Base-by-base conservation (phyloP, 2,113 vertebrate genomes). In the Dromaius novaehollandiae region DNA sequence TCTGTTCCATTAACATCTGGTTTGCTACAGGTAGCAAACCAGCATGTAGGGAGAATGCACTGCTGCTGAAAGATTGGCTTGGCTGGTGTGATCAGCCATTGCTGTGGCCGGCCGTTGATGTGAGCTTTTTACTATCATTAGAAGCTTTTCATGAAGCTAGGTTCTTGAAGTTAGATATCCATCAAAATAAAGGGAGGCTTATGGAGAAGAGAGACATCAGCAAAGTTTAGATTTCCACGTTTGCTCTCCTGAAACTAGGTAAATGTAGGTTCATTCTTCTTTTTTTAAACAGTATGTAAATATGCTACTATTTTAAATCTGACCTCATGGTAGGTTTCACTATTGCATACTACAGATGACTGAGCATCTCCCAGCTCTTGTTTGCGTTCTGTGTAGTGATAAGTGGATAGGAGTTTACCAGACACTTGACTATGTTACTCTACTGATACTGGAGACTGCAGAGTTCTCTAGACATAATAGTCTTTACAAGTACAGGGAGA, bases 51-150 rank as follows among this genome's bases (percentile, higher is more conserved):
- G 40, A 70, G 38, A 22, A 48, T 34, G 25, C 17, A 16, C 56
- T 34, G 30, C 30, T 34, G 56, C 56, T 58, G 30, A 11, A 34
- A 51, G 48, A 46, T 46, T 18, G 48, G 48, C 24, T 76, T 83
- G 38, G 21, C 55, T 81, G 46, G 18, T 48, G 24, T n/a, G 18
- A 28, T 18, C 25, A 42, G 26, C n/a, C 5, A 2, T 15, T 32
- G 13, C 5, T 2, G 14, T 2, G 1, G 22, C 21, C 25, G 38
- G 26, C n/a, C 5, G 2, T 15, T 32, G 13, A 5, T 2, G 14
- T 2, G 1, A 20, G 7, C 28, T 2, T 11, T 71, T n/a, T 22
- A 3, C 22, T 34, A 2, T 8, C 17, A 13, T 11, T 11, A 34
- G 60, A 64, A 93, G 36, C 36, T 40, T 68, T 8, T 32, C 26